Evolutionary conservation across 2,888 invertebrate species (phyloP).

Genomic region (Hecatera dysodea): DNA sequence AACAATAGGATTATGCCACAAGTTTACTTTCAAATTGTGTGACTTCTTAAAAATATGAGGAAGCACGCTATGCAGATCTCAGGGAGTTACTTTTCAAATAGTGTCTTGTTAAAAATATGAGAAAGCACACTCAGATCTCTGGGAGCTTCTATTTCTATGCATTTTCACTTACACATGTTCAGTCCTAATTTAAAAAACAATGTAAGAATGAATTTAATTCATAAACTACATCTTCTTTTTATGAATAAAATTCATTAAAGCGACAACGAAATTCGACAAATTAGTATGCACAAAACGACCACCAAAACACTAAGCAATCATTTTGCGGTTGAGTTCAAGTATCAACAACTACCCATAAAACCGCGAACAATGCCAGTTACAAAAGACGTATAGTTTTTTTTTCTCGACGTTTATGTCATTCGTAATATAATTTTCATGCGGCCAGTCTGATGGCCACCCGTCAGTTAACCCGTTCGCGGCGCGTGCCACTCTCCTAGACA

Average conservation of each 20-base stretch:
- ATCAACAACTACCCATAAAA: slow-evolving; percentile 6
- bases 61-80: neutral
- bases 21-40: neutral
- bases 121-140: too few species aligned
- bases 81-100: too few species aligned
- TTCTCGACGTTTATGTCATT: slow-evolving; percentile 18
- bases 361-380: slow-evolving; percentile 3
- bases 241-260: neutral
- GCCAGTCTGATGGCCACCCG: slow-evolving; percentile 10
- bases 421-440: slow-evolving; percentile 10
- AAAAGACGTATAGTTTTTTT: slow-evolving; percentile 7
- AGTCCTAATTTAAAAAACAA: too few species aligned
- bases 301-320: neutral
- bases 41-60: slow-evolving; percentile 7
- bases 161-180: too few species aligned
- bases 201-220: too few species aligned
- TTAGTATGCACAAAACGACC: neutral
- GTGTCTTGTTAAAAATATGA: too few species aligned
- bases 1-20: slow-evolving; percentile 30
- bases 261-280: neutral
- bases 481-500: slow-evolving; percentile 55
- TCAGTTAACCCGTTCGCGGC: slow-evolving; percentile 47
- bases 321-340: slow-evolving; percentile 1
- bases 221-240: too few species aligned
- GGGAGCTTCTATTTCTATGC: too few species aligned